Percentiles rank a stretch among this genome's conserved stretches.
These are phyloP conservation scores for Sweltsa coloradensis DNA, from an alignment of 1,140 invertebrate species.

Conservation along the genomic window DNA sequence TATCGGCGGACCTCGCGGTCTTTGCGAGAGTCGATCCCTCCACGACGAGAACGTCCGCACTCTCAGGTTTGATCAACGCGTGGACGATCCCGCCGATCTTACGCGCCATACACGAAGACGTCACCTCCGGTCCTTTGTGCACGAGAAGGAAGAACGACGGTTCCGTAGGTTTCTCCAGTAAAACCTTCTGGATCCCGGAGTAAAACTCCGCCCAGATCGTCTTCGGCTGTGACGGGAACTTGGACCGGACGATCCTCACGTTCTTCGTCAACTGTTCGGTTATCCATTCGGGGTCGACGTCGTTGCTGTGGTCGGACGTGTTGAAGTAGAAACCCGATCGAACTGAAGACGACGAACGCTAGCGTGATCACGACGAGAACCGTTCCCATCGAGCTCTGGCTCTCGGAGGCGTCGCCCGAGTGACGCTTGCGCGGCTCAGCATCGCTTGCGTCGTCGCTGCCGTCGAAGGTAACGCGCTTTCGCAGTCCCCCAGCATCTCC, in stretches of 20 bases:
- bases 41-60: neutral
- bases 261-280: neutral
- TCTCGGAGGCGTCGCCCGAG: too few relatives aligned
- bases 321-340: too few relatives aligned
- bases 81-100: neutral
- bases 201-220: neutral
- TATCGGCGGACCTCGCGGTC: too few relatives aligned
- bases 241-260: neutral
- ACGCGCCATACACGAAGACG: neutral
- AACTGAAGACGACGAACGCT: too few relatives aligned
- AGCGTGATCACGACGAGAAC: too few relatives aligned
- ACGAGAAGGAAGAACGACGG: slow-evolving; percentile 6
- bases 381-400: too few relatives aligned
- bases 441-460: too few relatives aligned
- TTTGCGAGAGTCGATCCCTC: neutral
- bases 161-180: neutral
- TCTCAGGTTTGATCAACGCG: neutral
- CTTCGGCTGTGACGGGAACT: slow-evolving; percentile 1
- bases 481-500: too few relatives aligned
- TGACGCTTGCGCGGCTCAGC: too few relatives aligned
- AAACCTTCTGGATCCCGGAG: slow-evolving; percentile 1
- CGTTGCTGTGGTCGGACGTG: too few relatives aligned
- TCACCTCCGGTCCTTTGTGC: neutral
- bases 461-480: too few relatives aligned
- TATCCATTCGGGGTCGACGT: too few relatives aligned